Base-by-base conservation (phyloP, 2,888 invertebrate genomes). In the Xylocampa areola region DNA sequence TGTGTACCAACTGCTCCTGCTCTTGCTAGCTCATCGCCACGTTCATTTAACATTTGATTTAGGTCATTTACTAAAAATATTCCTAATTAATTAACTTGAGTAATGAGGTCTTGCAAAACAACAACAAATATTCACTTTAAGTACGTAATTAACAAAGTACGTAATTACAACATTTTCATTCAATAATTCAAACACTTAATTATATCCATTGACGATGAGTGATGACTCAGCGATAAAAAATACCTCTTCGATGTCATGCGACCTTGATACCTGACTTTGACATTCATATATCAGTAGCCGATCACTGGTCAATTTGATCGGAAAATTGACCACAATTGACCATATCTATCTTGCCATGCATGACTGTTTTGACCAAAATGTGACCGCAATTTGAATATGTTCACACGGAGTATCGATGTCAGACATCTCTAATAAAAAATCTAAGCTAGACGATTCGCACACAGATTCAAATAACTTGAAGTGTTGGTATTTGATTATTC, bases 271-370 rank as follows among this genome's bases (percentile, higher is more conserved):
- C 51, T 74, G 72, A 76, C 68, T 72, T 66, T 75, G 75, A 76
- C 75, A 70, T 71, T 74, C 53, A 44, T 35, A 39, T 43, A 64
- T 68, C 73, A 57, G 69, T 68, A 68, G 67, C 63, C 68, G 43
- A 76, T 67, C 66, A 67, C 37, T 62, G 41, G 61, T 68, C 71
- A 62, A 73, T 68, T 68, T 68, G 71, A 73, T 53, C 63, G 61
- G 59, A 73, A 79, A 67, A 75, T 68, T 62, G 64, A 82, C 81
- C 82, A 68, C 79, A 80, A 77, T 70, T 76, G 68, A 70, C 66
- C 50, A 60, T 69, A 71, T 76, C 72, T 66, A 55, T 60, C 57
- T 53, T 51, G 25, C 45, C 65, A 66, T 49, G 52, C 48, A 43
- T 51, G 60, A 58, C 59, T 68, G 41, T 73, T 71, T 68, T 67